Conservation (phyloP, 2,888 invertebrate genomes). For the Tinea pellionella region DNA sequence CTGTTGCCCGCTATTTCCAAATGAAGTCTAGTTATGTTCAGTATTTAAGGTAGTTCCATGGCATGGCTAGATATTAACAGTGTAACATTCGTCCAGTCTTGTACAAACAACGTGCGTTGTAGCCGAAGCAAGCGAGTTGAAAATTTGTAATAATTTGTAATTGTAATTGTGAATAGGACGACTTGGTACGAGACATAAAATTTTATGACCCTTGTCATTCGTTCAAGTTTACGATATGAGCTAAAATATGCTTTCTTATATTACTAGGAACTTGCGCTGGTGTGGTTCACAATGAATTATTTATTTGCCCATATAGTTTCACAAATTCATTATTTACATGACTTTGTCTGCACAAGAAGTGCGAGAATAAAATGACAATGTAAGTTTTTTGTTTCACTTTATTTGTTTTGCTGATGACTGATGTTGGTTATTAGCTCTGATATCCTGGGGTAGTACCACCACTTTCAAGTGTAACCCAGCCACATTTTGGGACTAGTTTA, state of each 20-base stretch:
- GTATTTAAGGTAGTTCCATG: too few relatives aligned
- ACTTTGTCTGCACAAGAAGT: slow-evolving; percentile 30
- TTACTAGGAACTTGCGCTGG: slow-evolving; percentile 46
- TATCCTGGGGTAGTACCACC: too few relatives aligned
- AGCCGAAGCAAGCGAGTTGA: slow-evolving; percentile 24
- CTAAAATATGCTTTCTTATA: slow-evolving; percentile 52
- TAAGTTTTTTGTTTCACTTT: not conserved
- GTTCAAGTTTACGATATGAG: slow-evolving; percentile 56
- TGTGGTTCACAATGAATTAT: slow-evolving; percentile 56
- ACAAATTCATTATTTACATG: slow-evolving; percentile 45
- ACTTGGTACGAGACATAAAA: slow-evolving; percentile 49
- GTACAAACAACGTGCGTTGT: not conserved
- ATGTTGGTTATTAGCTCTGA: too few relatives aligned
- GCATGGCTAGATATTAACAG: not conserved
- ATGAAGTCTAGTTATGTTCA: too few relatives aligned
- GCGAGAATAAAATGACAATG: slow-evolving; percentile 5
- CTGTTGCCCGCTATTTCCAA: too few relatives aligned
- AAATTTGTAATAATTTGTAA: slow-evolving; percentile 65
- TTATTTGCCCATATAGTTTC: slow-evolving; percentile 50
- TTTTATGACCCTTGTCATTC: slow-evolving; percentile 60
- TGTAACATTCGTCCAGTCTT: not conserved
- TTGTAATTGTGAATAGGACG: slow-evolving; percentile 58
- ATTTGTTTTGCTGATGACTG: not conserved
- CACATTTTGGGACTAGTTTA: too few relatives aligned
- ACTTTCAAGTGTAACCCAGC: too few relatives aligned